Evolutionary conservation across 2,113 vertebrate species (phyloP), one percentile per base, ranked within the genome.

Genomic region (Ameiurus melas): DNA sequence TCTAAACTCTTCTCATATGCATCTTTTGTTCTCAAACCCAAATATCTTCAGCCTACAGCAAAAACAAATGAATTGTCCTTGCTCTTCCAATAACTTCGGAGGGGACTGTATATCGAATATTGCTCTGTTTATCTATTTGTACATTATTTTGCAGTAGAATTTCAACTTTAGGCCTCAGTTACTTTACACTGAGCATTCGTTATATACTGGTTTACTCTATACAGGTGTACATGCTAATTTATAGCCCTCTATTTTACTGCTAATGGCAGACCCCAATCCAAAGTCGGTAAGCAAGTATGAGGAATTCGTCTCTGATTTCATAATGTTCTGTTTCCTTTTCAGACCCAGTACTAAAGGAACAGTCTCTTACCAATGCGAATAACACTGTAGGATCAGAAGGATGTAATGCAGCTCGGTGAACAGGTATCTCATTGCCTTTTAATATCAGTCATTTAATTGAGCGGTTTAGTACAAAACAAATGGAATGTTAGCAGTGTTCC

Each of bases 261-360:
- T 4, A 22, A 43, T 0, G n/a, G 13, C 33, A 39, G 70, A 43
- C 36, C 10, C 9, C 17, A 30, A 3, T 73, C 17, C 5, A 20
- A 0, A 73, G 33, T 9, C 7, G 3, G 33, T 3, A 10, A 47
- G 13, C 4, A 51, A 79, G 14, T 39, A 81, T 3, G 25, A 75
- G 33, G 5, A 85, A 4, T 20, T 33, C 14, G 25, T 27, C 70
- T 39, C 70, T 71, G 66, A 60, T 22, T 22, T 13, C 17, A 2
- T 47, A 57, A 0, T 7, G 20, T 25, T 85, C 17, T 79, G 19
- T 73, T 53, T 85, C 51, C 43, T 70, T 33, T 85, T 30, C 93
- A 99, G 98, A 98, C 94, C 97, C 97, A 7, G 94, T 96, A 90
- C 95, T 99, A 93, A 98, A 98, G 94, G 98, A 98, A 94, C 97